phyloP scores from a whole-genome alignment of 2,797 vertebrate species.

The Philypnodon macrostomus region DNA sequence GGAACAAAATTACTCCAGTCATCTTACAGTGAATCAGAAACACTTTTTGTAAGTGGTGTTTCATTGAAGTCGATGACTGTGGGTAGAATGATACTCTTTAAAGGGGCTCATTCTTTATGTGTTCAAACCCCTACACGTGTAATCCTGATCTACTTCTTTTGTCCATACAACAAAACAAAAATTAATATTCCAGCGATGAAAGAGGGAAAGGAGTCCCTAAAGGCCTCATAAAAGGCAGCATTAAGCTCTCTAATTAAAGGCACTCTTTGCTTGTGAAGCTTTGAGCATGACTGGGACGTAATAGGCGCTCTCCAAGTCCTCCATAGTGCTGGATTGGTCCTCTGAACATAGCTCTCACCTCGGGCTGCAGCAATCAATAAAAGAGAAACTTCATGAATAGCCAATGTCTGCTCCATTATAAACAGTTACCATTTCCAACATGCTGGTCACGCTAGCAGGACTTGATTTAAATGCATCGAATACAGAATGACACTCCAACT shows the following conservation, averaged over 20 bases:
- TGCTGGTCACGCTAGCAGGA: slow-evolving; percentile 29
- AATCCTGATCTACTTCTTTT: slow-evolving; percentile 43
- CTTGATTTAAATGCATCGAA: slow-evolving; percentile 67
- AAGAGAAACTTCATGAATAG: slow-evolving; percentile 47
- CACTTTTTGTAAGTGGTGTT: no score
- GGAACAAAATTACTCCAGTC: no score
- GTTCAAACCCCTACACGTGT: slow-evolving; percentile 18
- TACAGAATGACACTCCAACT: slow-evolving; percentile 51
- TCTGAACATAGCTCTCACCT: slow-evolving; percentile 24
- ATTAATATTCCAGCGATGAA: slow-evolving; percentile 54
- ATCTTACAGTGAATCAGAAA: background rate
- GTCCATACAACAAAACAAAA: slow-evolving; percentile 48
- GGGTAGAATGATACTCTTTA: no score
- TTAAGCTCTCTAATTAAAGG: slow-evolving; percentile 74
- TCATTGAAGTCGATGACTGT: no score
- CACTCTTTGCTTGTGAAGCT: slow-evolving; percentile 51
- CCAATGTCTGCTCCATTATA: slow-evolving; percentile 42
- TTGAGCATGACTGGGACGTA: slow-evolving; percentile 45
- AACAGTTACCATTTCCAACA: slow-evolving; percentile 46
- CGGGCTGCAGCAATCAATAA: slow-evolving; percentile 56
- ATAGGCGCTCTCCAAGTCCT: slow-evolving; percentile 37
- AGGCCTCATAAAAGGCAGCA: slow-evolving; percentile 63
- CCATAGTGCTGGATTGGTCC: slow-evolving; percentile 24
- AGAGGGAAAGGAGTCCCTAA: slow-evolving; percentile 40
- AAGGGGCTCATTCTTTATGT: slow-evolving; percentile 8